phyloP scores from a whole-genome alignment of 2,113 vertebrate species.

The Tetrao urogallus region DNA sequence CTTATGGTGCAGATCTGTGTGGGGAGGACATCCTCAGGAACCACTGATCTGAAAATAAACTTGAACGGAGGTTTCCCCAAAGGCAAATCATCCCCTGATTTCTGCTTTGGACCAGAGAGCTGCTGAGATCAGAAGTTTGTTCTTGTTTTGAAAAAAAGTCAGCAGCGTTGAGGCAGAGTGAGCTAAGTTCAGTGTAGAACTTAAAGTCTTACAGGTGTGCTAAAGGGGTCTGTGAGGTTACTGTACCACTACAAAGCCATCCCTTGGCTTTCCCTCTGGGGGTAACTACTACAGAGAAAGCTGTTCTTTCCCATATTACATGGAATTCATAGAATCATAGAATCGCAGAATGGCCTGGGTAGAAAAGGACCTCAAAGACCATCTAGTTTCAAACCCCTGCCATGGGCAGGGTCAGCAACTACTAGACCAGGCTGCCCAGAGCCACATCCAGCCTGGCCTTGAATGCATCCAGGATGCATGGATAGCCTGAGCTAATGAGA shows the following conservation, averaged over 20 bases:
- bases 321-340: too few species aligned
- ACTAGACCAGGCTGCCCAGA: too few species aligned
- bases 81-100: not conserved
- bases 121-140: not conserved
- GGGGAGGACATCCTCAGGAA: not conserved
- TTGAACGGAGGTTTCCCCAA: fast-evolving
- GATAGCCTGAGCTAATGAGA: not conserved
- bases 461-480: too few species aligned
- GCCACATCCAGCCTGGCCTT: too few species aligned
- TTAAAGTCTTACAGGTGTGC: not conserved
- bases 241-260: not conserved
- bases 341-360: too few species aligned
- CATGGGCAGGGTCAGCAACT: too few species aligned
- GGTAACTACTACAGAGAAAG: not conserved
- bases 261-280: not conserved
- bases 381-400: too few species aligned
- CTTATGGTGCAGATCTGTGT: fast-evolving
- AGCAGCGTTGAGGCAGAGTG: not conserved
- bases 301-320: not conserved
- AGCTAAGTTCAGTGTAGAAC: not conserved
- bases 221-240: not conserved
- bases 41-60: not conserved
- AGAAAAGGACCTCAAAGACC: too few species aligned
- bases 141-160: not conserved
- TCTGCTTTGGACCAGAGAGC: not conserved